Percentiles rank a stretch among this genome's conserved stretches.
These are phyloP conservation scores for Bagarius yarrelli DNA, from an alignment of 2,113 vertebrate species.

Conservation along the genomic window DNA sequence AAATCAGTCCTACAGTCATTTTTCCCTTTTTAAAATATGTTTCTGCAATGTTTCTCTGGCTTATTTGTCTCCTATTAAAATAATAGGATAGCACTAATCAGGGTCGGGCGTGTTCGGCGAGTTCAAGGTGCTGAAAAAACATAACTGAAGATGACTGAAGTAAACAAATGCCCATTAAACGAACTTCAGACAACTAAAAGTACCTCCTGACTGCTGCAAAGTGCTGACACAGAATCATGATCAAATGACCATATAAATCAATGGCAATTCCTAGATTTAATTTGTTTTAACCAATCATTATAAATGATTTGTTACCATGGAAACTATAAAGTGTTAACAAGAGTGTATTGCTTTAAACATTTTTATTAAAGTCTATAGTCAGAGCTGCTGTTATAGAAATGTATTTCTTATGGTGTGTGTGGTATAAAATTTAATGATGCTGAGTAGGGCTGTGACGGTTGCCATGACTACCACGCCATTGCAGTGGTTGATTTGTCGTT, in stretches of 20 bases:
- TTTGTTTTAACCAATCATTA: background rate
- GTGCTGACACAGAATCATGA: background rate
- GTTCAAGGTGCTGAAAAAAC: background rate
- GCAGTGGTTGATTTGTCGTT: too few relatives aligned
- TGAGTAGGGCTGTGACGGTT: too few relatives aligned
- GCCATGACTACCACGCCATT: too few relatives aligned
- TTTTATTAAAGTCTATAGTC: background rate
- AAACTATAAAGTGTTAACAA: background rate
- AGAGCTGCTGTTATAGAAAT: background rate
- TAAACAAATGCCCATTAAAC: too few relatives aligned
- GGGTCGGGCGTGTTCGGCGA: background rate
- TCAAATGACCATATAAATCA: background rate
- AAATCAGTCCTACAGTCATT: constrained; percentile 24
- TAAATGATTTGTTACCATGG: background rate
- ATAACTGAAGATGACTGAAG: background rate
- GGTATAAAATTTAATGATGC: background rate
- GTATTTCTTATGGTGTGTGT: background rate
- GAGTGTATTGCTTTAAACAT: background rate
- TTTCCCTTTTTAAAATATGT: constrained; percentile 16
- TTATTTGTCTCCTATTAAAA: constrained; percentile 36
- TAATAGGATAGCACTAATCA: background rate
- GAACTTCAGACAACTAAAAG: background rate
- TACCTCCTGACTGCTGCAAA: background rate
- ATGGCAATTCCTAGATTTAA: background rate
- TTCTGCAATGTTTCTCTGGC: constrained; percentile 47